Base-by-base conservation (phyloP, 2,113 vertebrate genomes). In the Oreochromis niloticus region DNA sequence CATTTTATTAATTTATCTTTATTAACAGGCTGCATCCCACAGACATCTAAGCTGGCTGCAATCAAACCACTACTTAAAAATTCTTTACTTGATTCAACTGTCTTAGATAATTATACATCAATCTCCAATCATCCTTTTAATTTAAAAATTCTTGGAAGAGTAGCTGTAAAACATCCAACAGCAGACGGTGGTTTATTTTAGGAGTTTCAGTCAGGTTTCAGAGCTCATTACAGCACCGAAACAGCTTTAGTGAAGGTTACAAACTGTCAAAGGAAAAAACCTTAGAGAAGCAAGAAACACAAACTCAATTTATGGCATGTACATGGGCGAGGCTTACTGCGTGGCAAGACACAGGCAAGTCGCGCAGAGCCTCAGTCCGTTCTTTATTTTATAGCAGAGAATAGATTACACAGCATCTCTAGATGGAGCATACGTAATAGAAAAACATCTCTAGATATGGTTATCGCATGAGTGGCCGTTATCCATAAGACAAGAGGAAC, bases 221-320 rank as follows among this genome's bases (percentile, higher is more conserved):
- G 61, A 12, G 32, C 4, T 63, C 59, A 6, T 61, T 14, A 61
- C 14, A 61, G 57, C 13, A 19, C 2, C 34, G 59, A 63, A 63
- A 19, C 59, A 11, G 59, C 59, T 34, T 34, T 34, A 11, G 16
- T 34, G 6, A 63, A 63, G 59, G 59, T 34, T 34, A 63, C 10
- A 63, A 63, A 34, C 0, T 24, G 22, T 24, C 22, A 24, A 24
- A 24, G 22, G 22, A 24, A 24, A 24, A 24, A 24, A 24, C 22
- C 22, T 24, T 24, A 24, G 22, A 24, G 22, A 24, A 24, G 22
- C 22, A 24, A 24, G 22, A 24, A 24, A 24, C 22, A 24, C 22
- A 24, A 24, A 22, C 22, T 22, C 22, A 22, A 22, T 22, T 22
- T 22, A 22, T 22, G 22, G 22, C 22, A 22, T 22, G 22, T 22